Percentiles rank a stretch among this genome's conserved stretches.
These are phyloP conservation scores for Xiphias gladius DNA, from an alignment of 2,113 vertebrate genomes.

Conservation along the genomic window DNA sequence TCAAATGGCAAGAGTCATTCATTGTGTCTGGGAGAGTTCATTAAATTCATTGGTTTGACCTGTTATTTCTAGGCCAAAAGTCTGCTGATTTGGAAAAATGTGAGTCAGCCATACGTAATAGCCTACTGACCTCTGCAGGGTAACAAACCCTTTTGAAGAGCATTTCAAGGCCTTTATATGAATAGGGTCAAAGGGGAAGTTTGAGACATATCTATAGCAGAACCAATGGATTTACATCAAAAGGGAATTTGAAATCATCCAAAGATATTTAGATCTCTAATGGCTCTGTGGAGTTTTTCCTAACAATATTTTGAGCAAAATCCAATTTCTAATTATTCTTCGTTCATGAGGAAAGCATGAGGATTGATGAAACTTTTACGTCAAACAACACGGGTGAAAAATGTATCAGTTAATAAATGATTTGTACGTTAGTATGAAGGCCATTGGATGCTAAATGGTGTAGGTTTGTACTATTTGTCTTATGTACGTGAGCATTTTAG, in stretches of 20 bases:
- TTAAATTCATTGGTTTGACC: slow-evolving; percentile 99
- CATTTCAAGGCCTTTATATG: slow-evolving; percentile 86
- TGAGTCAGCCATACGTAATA: slow-evolving; percentile 92
- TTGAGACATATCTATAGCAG: slow-evolving; percentile 85
- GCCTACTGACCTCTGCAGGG: slow-evolving; percentile 87
- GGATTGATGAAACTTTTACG: slow-evolving; percentile 12
- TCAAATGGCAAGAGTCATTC: slow-evolving; percentile 96
- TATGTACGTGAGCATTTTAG: slow-evolving; percentile 37
- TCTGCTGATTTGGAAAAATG: slow-evolving; percentile 97
- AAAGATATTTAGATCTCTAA: slow-evolving; percentile 80
- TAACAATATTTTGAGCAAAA: slow-evolving; percentile 42
- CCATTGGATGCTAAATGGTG: not conserved
- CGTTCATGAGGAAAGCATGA: slow-evolving; percentile 24
- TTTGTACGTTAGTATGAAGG: not conserved
- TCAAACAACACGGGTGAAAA: slow-evolving; percentile 13
- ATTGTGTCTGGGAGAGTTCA: slow-evolving; percentile 96
- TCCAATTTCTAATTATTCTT: slow-evolving; percentile 36
- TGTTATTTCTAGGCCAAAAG: slow-evolving; percentile 97
- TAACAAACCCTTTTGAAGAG: slow-evolving; percentile 86
- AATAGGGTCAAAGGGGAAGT: slow-evolving; percentile 82
- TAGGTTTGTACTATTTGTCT: not conserved
- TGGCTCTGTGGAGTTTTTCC: slow-evolving; percentile 47
- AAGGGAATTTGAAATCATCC: slow-evolving; percentile 85
- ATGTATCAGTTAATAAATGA: slow-evolving; percentile 5
- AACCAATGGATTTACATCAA: slow-evolving; percentile 88